Evolutionary conservation across 2,797 vertebrate genomes (phyloP).

Genomic region (Betta splendens): DNA sequence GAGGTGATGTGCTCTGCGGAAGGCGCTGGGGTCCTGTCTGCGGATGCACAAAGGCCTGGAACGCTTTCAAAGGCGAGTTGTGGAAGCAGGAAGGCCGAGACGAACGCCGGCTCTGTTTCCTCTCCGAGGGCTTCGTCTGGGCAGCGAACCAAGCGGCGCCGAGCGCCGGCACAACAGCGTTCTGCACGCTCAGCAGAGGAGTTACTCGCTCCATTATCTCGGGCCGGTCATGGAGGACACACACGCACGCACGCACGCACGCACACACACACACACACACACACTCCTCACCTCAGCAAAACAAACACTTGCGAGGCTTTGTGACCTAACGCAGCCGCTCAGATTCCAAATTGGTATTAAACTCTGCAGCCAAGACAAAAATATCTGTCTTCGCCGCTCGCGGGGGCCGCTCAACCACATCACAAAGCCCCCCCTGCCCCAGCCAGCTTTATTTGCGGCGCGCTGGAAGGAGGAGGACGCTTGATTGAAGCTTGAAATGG

Average conservation of each 20-base stretch:
- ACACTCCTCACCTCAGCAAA: neutral
- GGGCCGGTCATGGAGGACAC: slow-evolving; percentile 35
- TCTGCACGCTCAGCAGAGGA: slow-evolving; percentile 58
- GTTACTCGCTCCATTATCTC: slow-evolving; percentile 55
- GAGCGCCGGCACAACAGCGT: slow-evolving; percentile 32
- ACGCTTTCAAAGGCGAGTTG: slow-evolving; percentile 28
- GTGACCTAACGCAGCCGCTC: slow-evolving; percentile 16
- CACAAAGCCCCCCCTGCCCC: slow-evolving; percentile 26
- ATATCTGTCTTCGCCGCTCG: slow-evolving; percentile 1
- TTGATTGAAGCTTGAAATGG: slow-evolving; percentile 72
- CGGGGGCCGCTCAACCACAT: slow-evolving; percentile 20
- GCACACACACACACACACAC: slow-evolving; percentile 6
- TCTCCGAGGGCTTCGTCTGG: slow-evolving; percentile 43
- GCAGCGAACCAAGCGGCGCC: slow-evolving; percentile 48
- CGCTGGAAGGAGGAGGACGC: slow-evolving; percentile 54
- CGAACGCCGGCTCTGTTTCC: slow-evolving; percentile 14
- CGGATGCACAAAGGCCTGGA: slow-evolving; percentile 37
- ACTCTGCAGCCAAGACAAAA: slow-evolving; percentile 18
- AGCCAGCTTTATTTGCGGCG: slow-evolving; percentile 38
- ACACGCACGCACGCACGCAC: slow-evolving; percentile 6
- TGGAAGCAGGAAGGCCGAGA: slow-evolving; percentile 33
- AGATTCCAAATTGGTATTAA: slow-evolving; percentile 16
- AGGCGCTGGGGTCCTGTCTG: slow-evolving; percentile 15
- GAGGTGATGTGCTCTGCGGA: slow-evolving; percentile 21
- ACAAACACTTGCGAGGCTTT: slow-evolving; percentile 11